phyloP scores from a whole-genome alignment of 2,888 invertebrate genomes.

The Tenthredo notha region DNA sequence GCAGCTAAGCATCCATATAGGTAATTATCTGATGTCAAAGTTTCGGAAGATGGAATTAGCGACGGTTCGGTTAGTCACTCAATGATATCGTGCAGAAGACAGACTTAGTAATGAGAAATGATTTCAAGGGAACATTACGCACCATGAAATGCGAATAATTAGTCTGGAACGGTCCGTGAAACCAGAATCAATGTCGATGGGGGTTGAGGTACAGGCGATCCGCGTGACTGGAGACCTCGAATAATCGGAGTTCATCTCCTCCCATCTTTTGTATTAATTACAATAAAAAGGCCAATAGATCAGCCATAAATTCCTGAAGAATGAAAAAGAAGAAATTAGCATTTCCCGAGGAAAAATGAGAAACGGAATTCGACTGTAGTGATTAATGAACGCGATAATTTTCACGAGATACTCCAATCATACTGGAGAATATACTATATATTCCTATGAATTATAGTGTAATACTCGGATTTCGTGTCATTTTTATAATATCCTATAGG shows the following conservation, averaged over 20 bases:
- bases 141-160: conserved; percentile 11
- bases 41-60: neutral
- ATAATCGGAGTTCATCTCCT: neutral
- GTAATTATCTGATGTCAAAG: neutral
- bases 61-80: neutral
- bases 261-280: neutral
- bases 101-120: neutral
- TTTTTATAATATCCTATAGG: neutral
- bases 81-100: conserved; percentile 22
- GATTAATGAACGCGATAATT: conserved; percentile 1
- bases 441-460: too few relatives aligned
- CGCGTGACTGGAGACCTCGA: neutral
- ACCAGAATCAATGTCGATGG: conserved; percentile 1
- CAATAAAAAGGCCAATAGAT: neutral
- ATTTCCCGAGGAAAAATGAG: neutral
- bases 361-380: neutral
- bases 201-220: neutral
- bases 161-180: neutral
- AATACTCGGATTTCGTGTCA: neutral
- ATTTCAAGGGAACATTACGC: neutral
- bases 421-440: neutral
- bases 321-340: neutral
- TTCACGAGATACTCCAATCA: neutral
- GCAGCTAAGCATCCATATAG: neutral
- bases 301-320: neutral